Base-by-base conservation (phyloP, 2,113 vertebrate genomes). In the Tricholaema leucomelas region DNA sequence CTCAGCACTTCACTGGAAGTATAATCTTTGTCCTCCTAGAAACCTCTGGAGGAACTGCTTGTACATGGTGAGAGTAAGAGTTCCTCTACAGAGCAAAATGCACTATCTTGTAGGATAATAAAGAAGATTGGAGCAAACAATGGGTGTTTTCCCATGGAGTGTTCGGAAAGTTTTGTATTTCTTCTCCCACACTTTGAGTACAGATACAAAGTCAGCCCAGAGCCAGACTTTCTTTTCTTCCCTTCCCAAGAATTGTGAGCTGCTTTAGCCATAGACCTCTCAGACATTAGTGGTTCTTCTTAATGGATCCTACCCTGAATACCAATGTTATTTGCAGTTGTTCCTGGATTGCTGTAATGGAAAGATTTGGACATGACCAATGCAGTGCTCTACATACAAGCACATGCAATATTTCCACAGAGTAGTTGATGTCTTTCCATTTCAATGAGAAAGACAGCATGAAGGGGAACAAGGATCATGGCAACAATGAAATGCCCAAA, bases 401-500 rank as follows among this genome's bases (percentile, higher is more conserved):
- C 86, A 30, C 85, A 67, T 86, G 70, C 73, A 67, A 54, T 85
- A 58, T 95, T 97, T 97, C 91, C 90, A 93, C 87, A 58, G 23
- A 74, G n/a, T 12, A 90, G 20, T 58, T 82, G 60, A 4, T 87
- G 59, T 65, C 85, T 79, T 91, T 92, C 87, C 63, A 81, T 82
- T 81, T 61, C 65, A 84, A 93, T 77, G 42, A 52, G 89, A 92
- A 78, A 86, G 88, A 54, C 78, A 76, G 81, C 84, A 74, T 81
- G 81, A 78, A 76, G 30, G 30, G 66, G 42, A n/a, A 92, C 69
- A 15, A 48, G 60, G 73, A 66, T 23, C 6, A 7, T 94, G 96
- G 88, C 80, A 91, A 92, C 31, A 73, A 92, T 36, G n/a, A 91
- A 81, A 90, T 94, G 81, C 87, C 82, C 92, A 88, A 90, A 92